phyloP scores from a whole-genome alignment of 2,113 vertebrate genomes.

The Chamaetylas fuelleborni region DNA sequence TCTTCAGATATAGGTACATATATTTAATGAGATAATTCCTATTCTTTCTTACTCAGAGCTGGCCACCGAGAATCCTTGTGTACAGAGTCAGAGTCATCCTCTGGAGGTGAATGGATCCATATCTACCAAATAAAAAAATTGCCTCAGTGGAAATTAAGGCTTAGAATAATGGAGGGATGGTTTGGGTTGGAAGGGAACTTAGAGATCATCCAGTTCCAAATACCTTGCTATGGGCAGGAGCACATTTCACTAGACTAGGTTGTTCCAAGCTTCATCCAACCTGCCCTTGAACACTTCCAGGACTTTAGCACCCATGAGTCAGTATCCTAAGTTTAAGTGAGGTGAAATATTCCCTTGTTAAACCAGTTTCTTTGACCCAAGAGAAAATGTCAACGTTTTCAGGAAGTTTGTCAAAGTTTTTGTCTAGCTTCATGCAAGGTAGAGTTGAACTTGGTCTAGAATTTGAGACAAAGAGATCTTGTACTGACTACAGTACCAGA shows the following conservation, averaged over 20 bases:
- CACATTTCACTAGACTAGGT: neutral
- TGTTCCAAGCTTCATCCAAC: neutral
- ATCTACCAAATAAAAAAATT: neutral
- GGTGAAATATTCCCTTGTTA: neutral
- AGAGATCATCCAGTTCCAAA: too few species aligned
- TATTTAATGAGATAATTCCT: neutral
- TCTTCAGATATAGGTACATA: neutral
- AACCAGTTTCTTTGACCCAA: neutral
- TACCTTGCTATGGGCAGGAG: neutral
- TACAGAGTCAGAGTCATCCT: neutral
- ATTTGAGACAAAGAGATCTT: neutral
- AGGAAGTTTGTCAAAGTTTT: neutral
- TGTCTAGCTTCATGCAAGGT: neutral
- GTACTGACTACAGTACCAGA: neutral
- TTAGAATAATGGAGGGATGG: neutral
- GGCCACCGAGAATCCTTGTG: neutral
- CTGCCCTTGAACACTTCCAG: neutral
- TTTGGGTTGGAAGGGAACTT: neutral
- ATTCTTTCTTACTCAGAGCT: neutral
- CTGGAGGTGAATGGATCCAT: neutral
- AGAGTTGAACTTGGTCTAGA: neutral
- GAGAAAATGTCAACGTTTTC: neutral
- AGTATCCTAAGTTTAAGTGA: neutral
- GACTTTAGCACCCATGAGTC: neutral
- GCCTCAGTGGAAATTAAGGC: neutral